phyloP scores from a whole-genome alignment of 1,140 invertebrate genomes.

The Pomacea maculata region DNA sequence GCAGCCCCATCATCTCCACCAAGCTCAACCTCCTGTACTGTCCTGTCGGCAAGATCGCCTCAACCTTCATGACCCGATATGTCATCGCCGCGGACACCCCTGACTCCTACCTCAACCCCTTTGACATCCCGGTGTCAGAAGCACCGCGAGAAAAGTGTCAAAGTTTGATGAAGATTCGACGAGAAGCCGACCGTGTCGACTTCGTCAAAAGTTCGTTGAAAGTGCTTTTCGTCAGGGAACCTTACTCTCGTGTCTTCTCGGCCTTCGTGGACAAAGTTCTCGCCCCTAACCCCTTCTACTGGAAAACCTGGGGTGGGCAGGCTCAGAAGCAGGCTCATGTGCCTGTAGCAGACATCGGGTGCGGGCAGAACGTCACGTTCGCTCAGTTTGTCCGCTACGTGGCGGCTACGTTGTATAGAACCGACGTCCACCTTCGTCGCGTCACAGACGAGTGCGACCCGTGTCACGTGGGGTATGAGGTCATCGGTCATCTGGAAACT shows the following conservation, averaged over 20 bases:
- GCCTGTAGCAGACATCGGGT: background rate
- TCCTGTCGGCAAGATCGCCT: constrained; percentile 29
- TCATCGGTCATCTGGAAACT: constrained; percentile 18
- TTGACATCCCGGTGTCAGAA: constrained; percentile 17
- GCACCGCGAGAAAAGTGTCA: background rate
- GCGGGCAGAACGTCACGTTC: constrained; percentile 9
- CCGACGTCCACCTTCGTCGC: constrained; percentile 1
- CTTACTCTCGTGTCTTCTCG: constrained; percentile 24
- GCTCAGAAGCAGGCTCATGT: background rate
- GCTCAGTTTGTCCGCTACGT: constrained; percentile 17
- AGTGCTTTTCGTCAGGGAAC: constrained; percentile 20
- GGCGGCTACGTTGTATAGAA: background rate
- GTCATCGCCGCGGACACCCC: constrained; percentile 15
- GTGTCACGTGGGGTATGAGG: background rate
- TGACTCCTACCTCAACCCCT: constrained; percentile 10
- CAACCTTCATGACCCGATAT: constrained; percentile 24
- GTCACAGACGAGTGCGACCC: constrained; percentile 2
- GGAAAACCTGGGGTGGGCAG: constrained; percentile 15
- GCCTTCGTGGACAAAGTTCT: constrained; percentile 27
- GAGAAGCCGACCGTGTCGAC: background rate
- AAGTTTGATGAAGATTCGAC: background rate
- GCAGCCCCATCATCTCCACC: constrained; percentile 9
- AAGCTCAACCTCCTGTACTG: constrained; percentile 20
- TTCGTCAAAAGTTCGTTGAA: constrained; percentile 12
- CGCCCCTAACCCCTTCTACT: constrained; percentile 21